These are phyloP conservation scores for Molorchus minor DNA, from an alignment of 2,888 invertebrate species.

Conservation along the genomic window DNA sequence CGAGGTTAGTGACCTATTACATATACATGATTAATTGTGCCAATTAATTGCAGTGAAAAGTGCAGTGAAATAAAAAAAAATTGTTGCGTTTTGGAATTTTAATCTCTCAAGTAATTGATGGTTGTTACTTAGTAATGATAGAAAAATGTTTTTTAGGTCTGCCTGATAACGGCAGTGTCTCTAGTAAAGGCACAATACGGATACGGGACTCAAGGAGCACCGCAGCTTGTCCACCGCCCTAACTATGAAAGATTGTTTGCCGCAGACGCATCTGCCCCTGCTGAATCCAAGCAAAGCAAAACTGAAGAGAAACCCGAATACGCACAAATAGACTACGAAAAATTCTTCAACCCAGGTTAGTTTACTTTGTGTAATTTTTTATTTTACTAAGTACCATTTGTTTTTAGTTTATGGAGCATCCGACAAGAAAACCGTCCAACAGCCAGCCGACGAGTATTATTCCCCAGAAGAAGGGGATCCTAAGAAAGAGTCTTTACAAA, in stretches of 20 bases:
- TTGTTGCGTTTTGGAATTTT: no score
- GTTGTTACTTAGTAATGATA: constrained; percentile 12
- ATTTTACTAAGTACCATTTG: constrained; percentile 13
- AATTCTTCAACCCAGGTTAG: constrained; percentile 12
- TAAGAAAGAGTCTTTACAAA: neutral
- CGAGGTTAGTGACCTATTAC: constrained; percentile 52
- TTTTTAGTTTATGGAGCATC: constrained; percentile 37
- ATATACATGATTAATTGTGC: constrained; percentile 1
- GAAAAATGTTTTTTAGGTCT: constrained; percentile 42
- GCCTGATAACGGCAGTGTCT: constrained; percentile 42
- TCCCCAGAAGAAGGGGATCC: constrained; percentile 29
- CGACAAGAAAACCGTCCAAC: constrained; percentile 43
- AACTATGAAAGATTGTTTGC: constrained; percentile 60
- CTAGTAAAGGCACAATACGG: constrained; percentile 49
- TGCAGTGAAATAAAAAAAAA: constrained; percentile 8
- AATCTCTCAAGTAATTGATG: no score
- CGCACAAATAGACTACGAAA: neutral
- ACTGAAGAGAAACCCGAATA: neutral
- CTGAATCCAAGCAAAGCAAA: neutral
- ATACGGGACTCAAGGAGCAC: no score
- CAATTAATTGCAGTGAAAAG: constrained; percentile 9
- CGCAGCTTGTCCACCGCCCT: constrained; percentile 40
- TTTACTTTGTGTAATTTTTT: neutral
- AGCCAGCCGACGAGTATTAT: constrained; percentile 44
- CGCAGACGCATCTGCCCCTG: constrained; percentile 42